Base-by-base conservation (phyloP, 2,888 invertebrate species). In the Isoperla grammatica region DNA sequence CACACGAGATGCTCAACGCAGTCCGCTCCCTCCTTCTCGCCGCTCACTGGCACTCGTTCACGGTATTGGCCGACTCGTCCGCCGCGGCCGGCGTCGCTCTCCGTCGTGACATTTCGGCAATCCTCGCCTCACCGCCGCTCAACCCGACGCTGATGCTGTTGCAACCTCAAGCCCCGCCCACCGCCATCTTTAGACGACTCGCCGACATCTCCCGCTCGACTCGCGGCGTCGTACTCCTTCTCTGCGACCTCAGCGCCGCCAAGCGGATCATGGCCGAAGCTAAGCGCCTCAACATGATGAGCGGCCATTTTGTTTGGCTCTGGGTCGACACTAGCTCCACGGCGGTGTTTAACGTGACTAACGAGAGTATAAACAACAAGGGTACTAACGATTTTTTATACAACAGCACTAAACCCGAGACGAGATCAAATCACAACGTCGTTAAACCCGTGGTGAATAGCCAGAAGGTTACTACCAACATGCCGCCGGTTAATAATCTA, bases 221-320 rank as follows among this genome's bases (percentile, higher is more conserved):
- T 65, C 79, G 87, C 66, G 88, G 89, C 68, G 88, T 91, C 55
- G 81, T 91, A 64, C 84, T 90, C 61, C 79, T 91, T 68, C 83
- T 88, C 69, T 88, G 88, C 73, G 87, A 89, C 72, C 79, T 85
- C 66, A 76, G 79, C 70, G 83, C 84, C 64, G 85, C 87, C 39
- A 81, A 84, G 68, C 81, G 81, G 66, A 84, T 91, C 66, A 83
- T 90, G 76, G 81, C 84, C 63, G 86, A 87, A 70, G 90, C 90
- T 29, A 82, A 81, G 68, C 83, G 86, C 65, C 82, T 88, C 56
- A 87, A 90, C 71, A 89, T 91, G 88, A 83, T 90, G 64, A 85
- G 87, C 68, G 90, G 90, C 12, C 85, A 90, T 73, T 91, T 90
- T 75, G 86, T 91, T 66, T 92, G 91, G 90, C 75, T 92, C 56